These are phyloP conservation scores for Apamea crenata DNA, from an alignment of 2,888 invertebrate species.

Conservation along the genomic window DNA sequence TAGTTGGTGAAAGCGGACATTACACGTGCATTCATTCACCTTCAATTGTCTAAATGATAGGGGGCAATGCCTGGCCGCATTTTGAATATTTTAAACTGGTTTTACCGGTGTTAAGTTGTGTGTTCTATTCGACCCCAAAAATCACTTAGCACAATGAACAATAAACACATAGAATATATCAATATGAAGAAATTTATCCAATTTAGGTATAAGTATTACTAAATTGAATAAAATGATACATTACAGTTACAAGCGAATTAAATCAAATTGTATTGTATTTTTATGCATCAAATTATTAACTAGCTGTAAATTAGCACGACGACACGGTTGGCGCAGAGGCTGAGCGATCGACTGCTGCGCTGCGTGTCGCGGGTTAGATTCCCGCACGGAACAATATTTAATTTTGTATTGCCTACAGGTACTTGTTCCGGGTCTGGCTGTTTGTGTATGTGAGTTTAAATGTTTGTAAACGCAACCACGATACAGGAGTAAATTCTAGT, in stretches of 20 bases:
- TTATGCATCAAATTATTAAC: not conserved
- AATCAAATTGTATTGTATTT: not conserved
- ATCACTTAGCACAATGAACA: not conserved
- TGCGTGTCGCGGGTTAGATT: too few species aligned
- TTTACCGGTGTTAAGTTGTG: not conserved
- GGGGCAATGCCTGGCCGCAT: conserved; percentile 1
- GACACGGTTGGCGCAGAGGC: too few species aligned
- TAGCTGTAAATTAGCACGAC: too few species aligned
- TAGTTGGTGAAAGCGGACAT: not conserved
- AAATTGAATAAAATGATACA: not conserved
- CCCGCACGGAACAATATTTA: too few species aligned
- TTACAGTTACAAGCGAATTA: not conserved
- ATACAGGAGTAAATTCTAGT: too few species aligned
- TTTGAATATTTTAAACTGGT: not conserved
- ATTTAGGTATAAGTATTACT: not conserved
- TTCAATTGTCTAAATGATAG: not conserved
- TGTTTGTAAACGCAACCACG: too few species aligned
- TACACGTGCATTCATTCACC: not conserved
- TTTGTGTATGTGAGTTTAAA: too few species aligned
- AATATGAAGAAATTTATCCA: not conserved
- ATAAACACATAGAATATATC: not conserved
- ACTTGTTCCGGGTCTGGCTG: too few species aligned
- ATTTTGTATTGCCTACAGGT: too few species aligned
- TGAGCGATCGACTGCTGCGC: too few species aligned
- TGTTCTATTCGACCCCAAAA: not conserved